A percentile compares a stretch with the other conserved stretches of the same genome.
Evolutionary conservation across 1,140 invertebrate species (phyloP).

Genomic region (Phymorhynchus buccinoides): DNA sequence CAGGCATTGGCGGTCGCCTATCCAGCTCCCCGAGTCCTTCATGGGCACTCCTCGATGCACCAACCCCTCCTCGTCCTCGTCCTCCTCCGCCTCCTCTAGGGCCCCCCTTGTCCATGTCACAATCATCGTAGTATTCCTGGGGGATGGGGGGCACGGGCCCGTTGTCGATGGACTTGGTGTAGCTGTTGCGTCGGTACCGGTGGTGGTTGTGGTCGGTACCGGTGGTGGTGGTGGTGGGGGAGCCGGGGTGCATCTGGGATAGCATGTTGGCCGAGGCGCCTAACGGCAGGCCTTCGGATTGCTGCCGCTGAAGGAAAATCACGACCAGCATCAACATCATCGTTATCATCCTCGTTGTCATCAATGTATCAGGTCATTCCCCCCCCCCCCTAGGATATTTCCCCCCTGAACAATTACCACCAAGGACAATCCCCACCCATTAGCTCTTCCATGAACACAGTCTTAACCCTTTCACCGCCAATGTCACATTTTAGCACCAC

Average conservation of each 20-base stretch:
- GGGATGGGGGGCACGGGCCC: conserved; percentile 41
- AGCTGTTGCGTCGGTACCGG: conserved; percentile 63
- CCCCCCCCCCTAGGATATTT: no score
- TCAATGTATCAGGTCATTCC: no score
- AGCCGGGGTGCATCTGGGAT: conserved; percentile 34
- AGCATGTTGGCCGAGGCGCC: conserved; percentile 44
- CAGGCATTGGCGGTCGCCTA: conserved; percentile 12
- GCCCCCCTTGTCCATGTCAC: conserved; percentile 27
- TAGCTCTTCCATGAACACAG: no score
- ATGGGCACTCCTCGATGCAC: background rate
- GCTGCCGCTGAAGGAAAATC: background rate
- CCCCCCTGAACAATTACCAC: no score
- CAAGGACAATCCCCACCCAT: no score
- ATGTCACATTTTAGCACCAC: no score
- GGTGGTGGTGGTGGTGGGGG: conserved; percentile 43
- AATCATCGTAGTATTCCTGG: conserved; percentile 21
- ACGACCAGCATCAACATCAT: no score
- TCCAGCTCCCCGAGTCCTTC: no score
- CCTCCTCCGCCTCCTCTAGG: background rate
- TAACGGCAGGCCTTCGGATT: conserved; percentile 30
- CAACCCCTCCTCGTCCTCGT: conserved; percentile 7
- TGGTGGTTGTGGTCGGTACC: conserved; percentile 46
- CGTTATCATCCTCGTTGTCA: no score
- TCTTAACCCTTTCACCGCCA: no score
- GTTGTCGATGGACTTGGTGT: conserved; percentile 62